Percentiles rank a stretch among this genome's conserved stretches.
Conservation (phyloP, 2,797 vertebrate species). For the Megalops cyprinoides region DNA sequence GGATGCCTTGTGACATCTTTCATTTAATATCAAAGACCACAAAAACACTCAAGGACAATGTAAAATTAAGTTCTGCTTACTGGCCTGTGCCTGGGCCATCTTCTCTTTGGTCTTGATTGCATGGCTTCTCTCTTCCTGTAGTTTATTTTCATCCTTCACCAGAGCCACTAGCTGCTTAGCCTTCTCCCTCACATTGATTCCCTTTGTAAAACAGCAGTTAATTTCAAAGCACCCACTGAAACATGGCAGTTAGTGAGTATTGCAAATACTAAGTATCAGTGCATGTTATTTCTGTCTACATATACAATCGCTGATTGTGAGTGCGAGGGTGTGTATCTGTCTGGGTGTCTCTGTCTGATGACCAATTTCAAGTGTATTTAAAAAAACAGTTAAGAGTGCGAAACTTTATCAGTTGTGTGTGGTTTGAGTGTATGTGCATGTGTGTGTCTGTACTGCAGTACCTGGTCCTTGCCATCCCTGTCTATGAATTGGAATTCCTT, state of each 20-base stretch:
- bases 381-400: too few relatives aligned
- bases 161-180: conserved; percentile 92
- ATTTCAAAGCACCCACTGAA: not conserved
- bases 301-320: too few relatives aligned
- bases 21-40: not conserved
- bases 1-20: not conserved
- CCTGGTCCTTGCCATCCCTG: conserved; percentile 95
- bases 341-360: too few relatives aligned
- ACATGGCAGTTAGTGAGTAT: not conserved
- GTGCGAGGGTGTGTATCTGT: too few relatives aligned
- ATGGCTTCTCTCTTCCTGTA: conserved; percentile 91
- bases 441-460: conserved; percentile 40
- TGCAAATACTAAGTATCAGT: too few relatives aligned
- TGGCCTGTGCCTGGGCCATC: conserved; percentile 86
- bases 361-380: too few relatives aligned
- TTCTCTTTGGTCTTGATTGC: conserved; percentile 97
- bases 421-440: not conserved
- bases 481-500: conserved; percentile 94
- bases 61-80: conserved; percentile 64
- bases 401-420: not conserved
- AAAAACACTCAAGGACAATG: not conserved
- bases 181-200: conserved; percentile 92
- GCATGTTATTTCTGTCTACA: too few relatives aligned
- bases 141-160: conserved; percentile 89
- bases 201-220: conserved; percentile 60